phyloP scores from a whole-genome alignment of 2,797 vertebrate genomes.

The Lates japonicus region DNA sequence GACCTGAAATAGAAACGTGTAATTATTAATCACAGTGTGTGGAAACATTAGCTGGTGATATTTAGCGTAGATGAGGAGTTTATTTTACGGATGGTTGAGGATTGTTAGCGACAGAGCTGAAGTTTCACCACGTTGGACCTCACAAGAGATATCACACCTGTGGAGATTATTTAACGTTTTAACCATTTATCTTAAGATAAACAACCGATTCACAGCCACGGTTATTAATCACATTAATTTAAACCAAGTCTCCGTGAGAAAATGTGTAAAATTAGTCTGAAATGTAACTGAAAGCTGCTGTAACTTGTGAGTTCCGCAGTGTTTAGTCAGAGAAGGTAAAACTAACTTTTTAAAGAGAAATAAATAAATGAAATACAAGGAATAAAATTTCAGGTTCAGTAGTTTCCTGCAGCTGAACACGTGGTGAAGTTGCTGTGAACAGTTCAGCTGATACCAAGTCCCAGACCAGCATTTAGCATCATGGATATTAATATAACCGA shows the following conservation, averaged over 20 bases:
- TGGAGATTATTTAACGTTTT: no score
- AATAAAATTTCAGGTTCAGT: background rate
- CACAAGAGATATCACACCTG: background rate
- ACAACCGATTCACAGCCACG: background rate
- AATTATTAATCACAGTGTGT: fast-evolving
- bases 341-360: no score
- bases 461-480: no score
- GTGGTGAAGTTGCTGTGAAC: conserved; percentile 4
- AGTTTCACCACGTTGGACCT: background rate
- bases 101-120: fast-evolving
- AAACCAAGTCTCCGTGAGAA: no score
- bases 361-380: no score
- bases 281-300: no score
- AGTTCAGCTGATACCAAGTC: fast-evolving
- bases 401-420: background rate
- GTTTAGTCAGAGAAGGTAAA: no score
- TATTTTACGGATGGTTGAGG: conserved; percentile 2
- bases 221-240: fast-evolving
- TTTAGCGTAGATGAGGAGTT: fast-evolving
- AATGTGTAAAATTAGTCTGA: no score
- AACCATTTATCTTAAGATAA: background rate
- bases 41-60: fast-evolving
- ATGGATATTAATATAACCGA: no score
- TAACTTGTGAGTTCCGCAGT: no score
- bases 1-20: fast-evolving